Base-by-base conservation (phyloP, 2,888 invertebrate genomes). In the Dryocosmus kuriphilus region DNA sequence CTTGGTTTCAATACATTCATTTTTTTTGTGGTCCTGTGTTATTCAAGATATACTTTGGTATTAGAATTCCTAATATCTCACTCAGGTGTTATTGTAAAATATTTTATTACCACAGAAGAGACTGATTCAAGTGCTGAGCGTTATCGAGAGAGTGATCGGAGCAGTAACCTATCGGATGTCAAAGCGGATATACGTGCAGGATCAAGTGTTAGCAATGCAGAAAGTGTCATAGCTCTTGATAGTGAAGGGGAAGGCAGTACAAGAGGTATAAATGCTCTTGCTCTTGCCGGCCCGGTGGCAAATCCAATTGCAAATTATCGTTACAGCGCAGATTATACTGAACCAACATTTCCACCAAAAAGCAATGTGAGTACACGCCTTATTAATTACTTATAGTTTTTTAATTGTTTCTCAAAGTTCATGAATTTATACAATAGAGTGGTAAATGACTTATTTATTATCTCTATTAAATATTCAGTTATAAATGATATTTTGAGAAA, bases 111-210 rank as follows among this genome's bases (percentile, higher is more conserved):
- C 78, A 81, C 91, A 88, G 93, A 93, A 86, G 92, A 91, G 82
- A 91, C 91, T 61, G 91, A 91, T 82, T 91, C 91, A 77, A 91
- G 91, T 82, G 90, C 90, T 73, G 91, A 91, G 87, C 90, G 91
- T 80, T 91, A 91, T 85, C 90, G 95, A 85, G 96, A 96, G 89
- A 97, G 97, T 79, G 98, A 98, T 90, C 94, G 97, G 84, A 97
- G 97, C 88, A 98, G 98, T 75, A 97, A 97, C 90, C 97, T 98
- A 87, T 98, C 98, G 84, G 98, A 98, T 92, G 93, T 98, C 89
- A 98, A 98, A 92, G 94, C 97, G 83, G 98, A 98, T 92, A 94
- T 98, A 81, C 93, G 97, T 79, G 97, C 97, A 67, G 95, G 95
- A 14, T 96, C 96, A 81, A 96, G 96, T 57, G 95, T 95, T 87